These are phyloP conservation scores for Lepidochrysops patricia DNA, from an alignment of 2,888 invertebrate species.

Conservation along the genomic window DNA sequence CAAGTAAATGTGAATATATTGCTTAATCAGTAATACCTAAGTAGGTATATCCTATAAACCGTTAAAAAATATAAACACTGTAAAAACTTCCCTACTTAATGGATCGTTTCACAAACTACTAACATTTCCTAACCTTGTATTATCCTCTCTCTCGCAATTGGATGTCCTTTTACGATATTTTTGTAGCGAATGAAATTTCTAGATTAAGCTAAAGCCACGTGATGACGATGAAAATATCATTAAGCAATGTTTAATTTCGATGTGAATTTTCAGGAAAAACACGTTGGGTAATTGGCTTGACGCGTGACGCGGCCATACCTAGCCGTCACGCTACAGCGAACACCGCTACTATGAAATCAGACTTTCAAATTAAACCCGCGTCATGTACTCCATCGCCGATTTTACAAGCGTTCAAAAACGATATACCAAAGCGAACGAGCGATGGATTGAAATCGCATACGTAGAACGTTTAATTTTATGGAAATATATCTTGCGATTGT, in stretches of 20 bases:
- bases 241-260: neutral
- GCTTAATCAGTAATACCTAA: no score
- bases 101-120: no score
- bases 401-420: neutral
- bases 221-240: neutral
- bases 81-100: no score
- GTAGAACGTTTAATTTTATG: conserved; percentile 28
- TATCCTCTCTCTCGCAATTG: no score
- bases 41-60: no score
- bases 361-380: conserved; percentile 11
- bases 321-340: conserved; percentile 59
- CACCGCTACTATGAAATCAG: conserved; percentile 42
- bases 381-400: conserved; percentile 4
- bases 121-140: no score
- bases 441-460: conserved; percentile 37
- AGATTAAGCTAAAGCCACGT: neutral
- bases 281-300: conserved; percentile 7
- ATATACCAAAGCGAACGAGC: conserved; percentile 34
- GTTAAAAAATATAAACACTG: no score
- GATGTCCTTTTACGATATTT: no score
- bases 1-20: no score
- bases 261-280: conserved; percentile 13
- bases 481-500: conserved; percentile 31
- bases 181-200: no score
- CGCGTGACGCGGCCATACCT: conserved; percentile 41